These are phyloP conservation scores for Octonoba sinensis DNA, from an alignment of 2,888 invertebrate genomes.

Conservation along the genomic window DNA sequence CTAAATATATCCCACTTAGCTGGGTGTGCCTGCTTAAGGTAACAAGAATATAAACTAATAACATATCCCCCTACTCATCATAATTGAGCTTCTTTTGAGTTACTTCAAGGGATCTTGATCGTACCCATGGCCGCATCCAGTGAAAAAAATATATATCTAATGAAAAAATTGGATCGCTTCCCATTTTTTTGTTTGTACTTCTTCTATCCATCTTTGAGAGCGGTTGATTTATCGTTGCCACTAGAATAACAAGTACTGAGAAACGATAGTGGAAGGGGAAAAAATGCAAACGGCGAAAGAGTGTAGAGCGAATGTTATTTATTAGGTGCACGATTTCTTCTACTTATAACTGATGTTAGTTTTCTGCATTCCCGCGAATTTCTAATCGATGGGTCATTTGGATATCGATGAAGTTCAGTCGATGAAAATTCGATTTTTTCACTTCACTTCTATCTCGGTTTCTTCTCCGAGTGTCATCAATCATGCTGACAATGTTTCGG, in stretches of 20 bases:
- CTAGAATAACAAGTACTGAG: slow-evolving; percentile 30
- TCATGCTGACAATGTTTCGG: too few relatives aligned
- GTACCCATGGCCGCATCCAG: too few relatives aligned
- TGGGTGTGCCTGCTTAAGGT: slow-evolving; percentile 26
- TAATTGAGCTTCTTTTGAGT: slow-evolving; percentile 28
- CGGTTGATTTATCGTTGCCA: slow-evolving; percentile 36
- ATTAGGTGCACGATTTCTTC: too few relatives aligned
- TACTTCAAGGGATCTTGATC: background rate
- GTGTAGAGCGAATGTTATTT: too few relatives aligned
- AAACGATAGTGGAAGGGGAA: background rate
- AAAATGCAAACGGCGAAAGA: background rate
- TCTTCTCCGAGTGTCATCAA: too few relatives aligned
- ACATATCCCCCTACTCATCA: slow-evolving; percentile 41
- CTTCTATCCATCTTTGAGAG: slow-evolving; percentile 16
- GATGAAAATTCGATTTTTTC: too few relatives aligned
- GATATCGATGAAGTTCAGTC: too few relatives aligned
- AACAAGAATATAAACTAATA: slow-evolving; percentile 31
- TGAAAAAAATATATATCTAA: background rate
- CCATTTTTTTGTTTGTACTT: slow-evolving; percentile 18
- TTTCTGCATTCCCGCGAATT: too few relatives aligned
- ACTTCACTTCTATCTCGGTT: too few relatives aligned
- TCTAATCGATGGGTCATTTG: too few relatives aligned
- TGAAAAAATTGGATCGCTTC: slow-evolving; percentile 41
- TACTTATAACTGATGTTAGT: too few relatives aligned
- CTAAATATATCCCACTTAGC: slow-evolving; percentile 34